phyloP scores from a whole-genome alignment of 2,113 vertebrate species.

The Cathartes aura region DNA sequence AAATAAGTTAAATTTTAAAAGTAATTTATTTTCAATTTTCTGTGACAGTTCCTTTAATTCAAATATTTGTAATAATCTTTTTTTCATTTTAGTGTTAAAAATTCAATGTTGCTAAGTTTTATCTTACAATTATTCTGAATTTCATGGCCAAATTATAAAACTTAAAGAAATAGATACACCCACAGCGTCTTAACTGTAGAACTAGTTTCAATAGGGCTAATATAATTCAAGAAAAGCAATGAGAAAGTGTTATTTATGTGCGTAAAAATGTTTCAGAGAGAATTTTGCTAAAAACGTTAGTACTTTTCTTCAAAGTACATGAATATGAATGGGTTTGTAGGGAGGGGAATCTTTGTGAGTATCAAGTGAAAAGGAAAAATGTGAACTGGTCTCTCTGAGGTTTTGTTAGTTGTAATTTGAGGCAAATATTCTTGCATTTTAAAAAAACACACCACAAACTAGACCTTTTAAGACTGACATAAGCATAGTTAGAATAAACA shows the following conservation, averaged over 20 bases:
- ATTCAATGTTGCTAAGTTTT: neutral
- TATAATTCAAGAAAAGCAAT: neutral
- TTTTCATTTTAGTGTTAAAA: neutral
- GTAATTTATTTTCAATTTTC: neutral
- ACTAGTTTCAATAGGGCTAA: neutral
- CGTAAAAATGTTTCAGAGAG: neutral
- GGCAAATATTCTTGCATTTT: neutral
- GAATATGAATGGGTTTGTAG: neutral
- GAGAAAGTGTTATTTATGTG: neutral
- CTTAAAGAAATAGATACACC: neutral
- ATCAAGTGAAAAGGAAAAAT: neutral
- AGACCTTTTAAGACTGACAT: neutral
- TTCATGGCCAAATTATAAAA: neutral
- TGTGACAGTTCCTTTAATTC: neutral
- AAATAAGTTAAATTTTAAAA: neutral
- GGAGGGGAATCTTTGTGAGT: neutral
- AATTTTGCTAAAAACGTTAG: neutral
- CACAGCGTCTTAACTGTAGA: neutral
- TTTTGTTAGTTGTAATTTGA: neutral
- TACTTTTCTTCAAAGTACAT: neutral
- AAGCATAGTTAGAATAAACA: neutral
- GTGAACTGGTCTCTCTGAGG: neutral
- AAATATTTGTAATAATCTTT: neutral
- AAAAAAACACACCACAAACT: neutral
- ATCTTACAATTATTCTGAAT: neutral